Conservation (phyloP, 2,113 vertebrate species). For the Melanotaenia duboulayi region DNA sequence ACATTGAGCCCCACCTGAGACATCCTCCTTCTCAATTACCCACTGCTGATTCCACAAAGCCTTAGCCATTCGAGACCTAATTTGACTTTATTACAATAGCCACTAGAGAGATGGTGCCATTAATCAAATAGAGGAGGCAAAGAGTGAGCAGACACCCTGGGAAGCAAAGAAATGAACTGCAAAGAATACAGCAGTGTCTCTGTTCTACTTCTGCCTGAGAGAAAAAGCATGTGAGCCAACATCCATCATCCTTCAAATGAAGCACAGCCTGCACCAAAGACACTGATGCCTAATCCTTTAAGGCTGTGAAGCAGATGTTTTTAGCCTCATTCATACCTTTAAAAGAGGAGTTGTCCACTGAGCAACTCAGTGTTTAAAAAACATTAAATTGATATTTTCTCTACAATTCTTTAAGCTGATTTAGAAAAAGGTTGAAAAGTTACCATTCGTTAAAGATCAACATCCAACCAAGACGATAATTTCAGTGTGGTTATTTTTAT, state of each 20-base stretch:
- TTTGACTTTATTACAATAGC: constrained; percentile 75
- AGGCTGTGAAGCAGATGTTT: constrained; percentile 8
- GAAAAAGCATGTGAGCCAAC: constrained; percentile 11
- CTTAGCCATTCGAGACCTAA: constrained; percentile 63
- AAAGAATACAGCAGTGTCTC: constrained; percentile 31
- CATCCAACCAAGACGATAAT: not conserved
- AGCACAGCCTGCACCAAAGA: constrained; percentile 28
- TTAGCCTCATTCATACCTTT: not conserved
- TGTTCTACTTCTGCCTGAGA: constrained; percentile 20
- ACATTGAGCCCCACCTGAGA: constrained; percentile 57
- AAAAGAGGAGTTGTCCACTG: constrained; percentile 7
- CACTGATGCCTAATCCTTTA: not conserved
- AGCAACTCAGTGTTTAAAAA: not conserved
- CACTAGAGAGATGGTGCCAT: constrained; percentile 55
- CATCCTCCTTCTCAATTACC: constrained; percentile 66
- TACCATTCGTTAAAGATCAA: not conserved
- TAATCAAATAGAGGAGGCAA: constrained; percentile 68
- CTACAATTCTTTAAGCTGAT: no score
- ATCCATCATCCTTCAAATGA: constrained; percentile 43
- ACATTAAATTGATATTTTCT: not conserved
- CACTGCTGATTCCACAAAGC: constrained; percentile 71
- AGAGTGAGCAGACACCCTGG: constrained; percentile 47
- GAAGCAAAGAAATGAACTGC: constrained; percentile 52
- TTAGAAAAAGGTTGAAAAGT: not conserved
- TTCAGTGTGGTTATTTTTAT: not conserved